Evolutionary conservation across 1,140 invertebrate genomes (phyloP).

Genomic region (Pogonognathellus flavescens): DNA sequence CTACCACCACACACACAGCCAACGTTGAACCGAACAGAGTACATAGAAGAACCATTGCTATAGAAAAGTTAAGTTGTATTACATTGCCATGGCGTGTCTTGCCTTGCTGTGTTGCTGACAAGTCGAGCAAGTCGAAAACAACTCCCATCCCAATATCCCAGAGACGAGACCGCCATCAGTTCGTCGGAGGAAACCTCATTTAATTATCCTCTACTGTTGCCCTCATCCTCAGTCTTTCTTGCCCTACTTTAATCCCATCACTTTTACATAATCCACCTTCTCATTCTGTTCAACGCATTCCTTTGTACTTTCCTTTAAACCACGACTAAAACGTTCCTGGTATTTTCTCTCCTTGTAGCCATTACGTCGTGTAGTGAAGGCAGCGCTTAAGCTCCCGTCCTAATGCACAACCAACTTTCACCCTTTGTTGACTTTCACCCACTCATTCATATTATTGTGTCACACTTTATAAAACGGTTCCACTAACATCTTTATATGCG

Average conservation of each 20-base stretch:
- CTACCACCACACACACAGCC: too few species aligned
- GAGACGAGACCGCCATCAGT: conserved; percentile 44
- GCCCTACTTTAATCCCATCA: conserved; percentile 53
- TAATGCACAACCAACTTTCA: conserved; percentile 7
- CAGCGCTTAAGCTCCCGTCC: background rate
- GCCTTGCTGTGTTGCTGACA: conserved; percentile 32
- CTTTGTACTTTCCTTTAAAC: conserved; percentile 14
- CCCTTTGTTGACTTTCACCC: conserved; percentile 32
- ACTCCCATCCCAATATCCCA: conserved; percentile 49
- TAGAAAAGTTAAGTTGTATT: conserved; percentile 20
- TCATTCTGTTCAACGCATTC: conserved; percentile 42
- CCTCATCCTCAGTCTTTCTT: conserved; percentile 52
- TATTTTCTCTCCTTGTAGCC: background rate
- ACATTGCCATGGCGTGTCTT: conserved; percentile 25
- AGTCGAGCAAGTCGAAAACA: conserved; percentile 43
- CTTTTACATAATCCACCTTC: conserved; percentile 50
- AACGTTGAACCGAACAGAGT: background rate
- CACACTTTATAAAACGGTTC: conserved; percentile 7
- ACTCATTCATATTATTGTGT: conserved; percentile 3
- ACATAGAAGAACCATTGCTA: background rate
- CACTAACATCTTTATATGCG: background rate
- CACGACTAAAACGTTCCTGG: conserved; percentile 34
- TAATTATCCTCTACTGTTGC: conserved; percentile 53
- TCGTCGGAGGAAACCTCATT: conserved; percentile 50
- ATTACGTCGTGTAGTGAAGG: too few species aligned